Evolutionary conservation across 1,140 invertebrate species (phyloP), one percentile per base, ranked within the genome.

Genomic region (Melanaphis sacchari): DNA sequence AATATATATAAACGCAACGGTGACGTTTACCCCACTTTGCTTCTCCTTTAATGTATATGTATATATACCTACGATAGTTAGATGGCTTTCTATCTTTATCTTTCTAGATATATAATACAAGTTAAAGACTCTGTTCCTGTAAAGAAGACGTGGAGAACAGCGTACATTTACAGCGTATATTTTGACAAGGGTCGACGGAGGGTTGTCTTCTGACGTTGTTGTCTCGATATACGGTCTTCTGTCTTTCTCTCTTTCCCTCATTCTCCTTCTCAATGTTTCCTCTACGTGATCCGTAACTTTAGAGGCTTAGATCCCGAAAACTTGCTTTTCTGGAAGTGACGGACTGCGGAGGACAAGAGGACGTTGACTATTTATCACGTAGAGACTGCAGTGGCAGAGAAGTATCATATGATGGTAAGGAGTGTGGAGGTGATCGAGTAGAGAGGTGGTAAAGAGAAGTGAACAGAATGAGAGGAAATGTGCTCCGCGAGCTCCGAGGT

Each of bases 41-140:
- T 40, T 90, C 49, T 5, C 26, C 24, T 52, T 8, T 90, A 2
- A 40, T 24, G 15, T 87, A 21, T 26, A 40, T 66, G 41, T 66
- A 52, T 91, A 91, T 91, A 59, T 66, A 90, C 24, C 5, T 85
- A 43, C 5, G 40, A 4, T 82, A 38, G 81, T 76, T 76, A 21
- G 59, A 76, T 76, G n/a, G 18, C 59, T 76, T 38, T 21, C 36
- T 82, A 82, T 82, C n/a, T 82, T 38, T 24, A 82, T 82, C 18
- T 38, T 24, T 82, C n/a, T n/a, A n/a, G n/a, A 24, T 82, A 82
- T 46, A 90, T 40, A 40, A 84, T 84, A 41, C 82, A 24, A 52
- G 89, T 90, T 90, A 90, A 90, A 90, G 89, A 90, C 89, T n/a
- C 15, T 24, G 54, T 54, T 54, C 9, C 46, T 38, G 59, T n/a